phyloP scores from a whole-genome alignment of 2,113 vertebrate species.

The Gnathonemus longibarbis region DNA sequence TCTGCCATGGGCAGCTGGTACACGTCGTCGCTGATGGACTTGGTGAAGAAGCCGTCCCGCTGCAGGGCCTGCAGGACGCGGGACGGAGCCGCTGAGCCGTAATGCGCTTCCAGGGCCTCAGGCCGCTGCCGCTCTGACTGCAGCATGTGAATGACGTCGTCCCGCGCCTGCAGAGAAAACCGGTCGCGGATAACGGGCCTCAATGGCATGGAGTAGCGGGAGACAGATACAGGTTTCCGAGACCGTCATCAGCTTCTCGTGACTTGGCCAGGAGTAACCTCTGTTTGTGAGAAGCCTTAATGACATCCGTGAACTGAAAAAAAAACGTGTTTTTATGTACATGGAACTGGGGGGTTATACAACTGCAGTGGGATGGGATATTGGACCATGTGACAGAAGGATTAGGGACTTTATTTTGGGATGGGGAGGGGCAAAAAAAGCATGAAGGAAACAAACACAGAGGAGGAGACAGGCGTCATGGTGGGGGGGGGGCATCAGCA shows the following conservation, averaged over 20 bases:
- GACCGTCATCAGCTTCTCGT: neutral
- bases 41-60: constrained; percentile 70
- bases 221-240: neutral
- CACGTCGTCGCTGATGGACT: constrained; percentile 70
- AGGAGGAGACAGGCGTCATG: neutral
- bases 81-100: constrained; percentile 72
- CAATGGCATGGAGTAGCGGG: too few relatives aligned
- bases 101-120: constrained; percentile 81
- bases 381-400: neutral
- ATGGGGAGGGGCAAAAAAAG: neutral
- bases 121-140: constrained; percentile 74
- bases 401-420: neutral
- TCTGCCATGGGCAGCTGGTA: constrained; percentile 88
- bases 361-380: neutral
- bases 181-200: neutral
- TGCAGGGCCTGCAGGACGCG: constrained; percentile 79
- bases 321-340: neutral
- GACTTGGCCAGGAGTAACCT: neutral
- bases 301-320: neutral
- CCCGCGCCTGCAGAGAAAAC: constrained; percentile 71
- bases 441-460: neutral
- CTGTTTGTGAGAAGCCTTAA: neutral
- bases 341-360: neutral
- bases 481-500: neutral
- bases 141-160: constrained; percentile 89